Conservation (phyloP, 2,888 invertebrate species). For the Trichacis sp. region DNA sequence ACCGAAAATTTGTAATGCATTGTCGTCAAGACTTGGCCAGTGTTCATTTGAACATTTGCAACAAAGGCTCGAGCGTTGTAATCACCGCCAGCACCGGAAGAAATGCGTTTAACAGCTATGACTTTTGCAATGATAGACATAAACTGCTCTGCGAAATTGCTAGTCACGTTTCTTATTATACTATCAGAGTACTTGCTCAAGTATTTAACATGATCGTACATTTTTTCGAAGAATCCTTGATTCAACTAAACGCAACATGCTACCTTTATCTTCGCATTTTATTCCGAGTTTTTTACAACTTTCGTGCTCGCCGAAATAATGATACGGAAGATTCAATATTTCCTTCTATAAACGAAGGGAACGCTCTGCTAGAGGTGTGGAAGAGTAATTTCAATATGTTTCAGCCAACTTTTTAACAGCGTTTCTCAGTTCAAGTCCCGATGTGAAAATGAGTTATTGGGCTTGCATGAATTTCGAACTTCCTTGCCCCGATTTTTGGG, state of each 20-base stretch:
- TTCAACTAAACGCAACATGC: neutral
- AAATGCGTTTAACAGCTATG: slow-evolving; percentile 21
- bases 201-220: neutral
- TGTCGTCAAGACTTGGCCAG: slow-evolving; percentile 3
- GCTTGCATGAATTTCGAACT: too few relatives aligned
- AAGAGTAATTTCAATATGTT: too few relatives aligned
- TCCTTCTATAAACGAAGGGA: slow-evolving; percentile 8
- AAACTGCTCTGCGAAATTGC: slow-evolving; percentile 17
- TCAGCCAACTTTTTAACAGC: too few relatives aligned
- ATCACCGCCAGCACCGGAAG: slow-evolving; percentile 12
- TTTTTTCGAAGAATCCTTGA: slow-evolving; percentile 5
- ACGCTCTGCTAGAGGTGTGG: too few relatives aligned
- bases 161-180: slow-evolving; percentile 17
- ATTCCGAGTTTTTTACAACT: slow-evolving; percentile 2
- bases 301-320: slow-evolving; percentile 24
- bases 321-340: slow-evolving; percentile 20
- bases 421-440: too few relatives aligned
- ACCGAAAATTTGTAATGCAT: too few relatives aligned
- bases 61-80: slow-evolving; percentile 8
- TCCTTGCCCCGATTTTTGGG: too few relatives aligned
- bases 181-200: slow-evolving; percentile 14
- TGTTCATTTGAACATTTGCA: slow-evolving; percentile 11
- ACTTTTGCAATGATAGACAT: slow-evolving; percentile 27
- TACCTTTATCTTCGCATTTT: neutral
- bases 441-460: too few relatives aligned